Evolutionary conservation across 2,888 invertebrate genomes (phyloP).

Genomic region (Tachystola acroxantha): DNA sequence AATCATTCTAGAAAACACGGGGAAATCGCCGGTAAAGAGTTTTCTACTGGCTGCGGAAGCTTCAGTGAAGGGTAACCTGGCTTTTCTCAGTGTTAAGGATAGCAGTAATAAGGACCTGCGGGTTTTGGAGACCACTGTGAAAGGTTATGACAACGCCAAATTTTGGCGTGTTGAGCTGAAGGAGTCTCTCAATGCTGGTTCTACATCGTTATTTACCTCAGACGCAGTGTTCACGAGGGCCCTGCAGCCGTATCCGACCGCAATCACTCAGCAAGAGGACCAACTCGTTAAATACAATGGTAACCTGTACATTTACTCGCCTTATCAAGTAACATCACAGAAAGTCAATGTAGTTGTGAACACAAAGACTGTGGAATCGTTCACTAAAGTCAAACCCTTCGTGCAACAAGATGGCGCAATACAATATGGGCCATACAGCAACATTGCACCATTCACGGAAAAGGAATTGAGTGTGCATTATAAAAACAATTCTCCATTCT

Average conservation of each 20-base stretch:
- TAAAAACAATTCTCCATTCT: conserved; percentile 97
- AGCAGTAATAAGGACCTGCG: conserved; percentile 77
- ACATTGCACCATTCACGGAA: conserved; percentile 77
- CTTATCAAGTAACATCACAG: conserved; percentile 89
- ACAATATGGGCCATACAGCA: conserved; percentile 92
- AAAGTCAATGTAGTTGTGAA: conserved; percentile 88
- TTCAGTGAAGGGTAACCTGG: conserved; percentile 79
- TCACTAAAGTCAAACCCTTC: conserved; percentile 89
- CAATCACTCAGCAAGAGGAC: conserved; percentile 94
- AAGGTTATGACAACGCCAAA: conserved; percentile 63
- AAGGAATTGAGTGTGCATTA: conserved; percentile 90
- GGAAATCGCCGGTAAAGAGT: conserved; percentile 82
- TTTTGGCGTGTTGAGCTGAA: conserved; percentile 80
- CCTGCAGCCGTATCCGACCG: conserved; percentile 89
- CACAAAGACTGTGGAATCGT: conserved; percentile 88
- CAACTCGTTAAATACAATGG: conserved; percentile 94
- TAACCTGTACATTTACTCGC: conserved; percentile 89
- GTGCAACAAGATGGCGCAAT: conserved; percentile 88
- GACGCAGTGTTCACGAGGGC: conserved; percentile 88
- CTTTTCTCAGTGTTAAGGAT: conserved; percentile 86
- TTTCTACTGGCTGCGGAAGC: conserved; percentile 86
- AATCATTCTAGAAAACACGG: conserved; percentile 90
- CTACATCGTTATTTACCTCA: conserved; percentile 78
- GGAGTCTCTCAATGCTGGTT: conserved; percentile 78
- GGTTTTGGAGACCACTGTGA: conserved; percentile 69